A percentile compares a stretch with the other conserved stretches of the same genome.
These are phyloP conservation scores for Aphidoletes aphidimyza DNA, from an alignment of 2,888 invertebrate genomes.

Conservation along the genomic window DNA sequence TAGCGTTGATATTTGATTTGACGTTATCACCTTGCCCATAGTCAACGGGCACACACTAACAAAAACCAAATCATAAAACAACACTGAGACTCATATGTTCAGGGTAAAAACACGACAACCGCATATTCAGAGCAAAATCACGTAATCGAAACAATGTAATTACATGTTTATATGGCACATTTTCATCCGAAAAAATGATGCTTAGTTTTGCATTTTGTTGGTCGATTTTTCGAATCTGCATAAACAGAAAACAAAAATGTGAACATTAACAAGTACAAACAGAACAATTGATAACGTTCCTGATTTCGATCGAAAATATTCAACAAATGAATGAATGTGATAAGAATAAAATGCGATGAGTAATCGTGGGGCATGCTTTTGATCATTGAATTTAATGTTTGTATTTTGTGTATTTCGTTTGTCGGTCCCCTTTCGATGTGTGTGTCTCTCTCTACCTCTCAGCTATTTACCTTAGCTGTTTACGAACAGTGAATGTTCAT, in stretches of 20 bases:
- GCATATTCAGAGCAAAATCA: not conserved
- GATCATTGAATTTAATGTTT: constrained; percentile 3
- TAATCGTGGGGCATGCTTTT: not conserved
- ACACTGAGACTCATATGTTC: too few species aligned
- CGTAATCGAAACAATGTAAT: not conserved
- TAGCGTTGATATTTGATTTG: not conserved
- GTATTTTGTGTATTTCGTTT: not conserved
- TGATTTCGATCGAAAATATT: constrained; percentile 9
- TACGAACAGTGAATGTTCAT: not conserved
- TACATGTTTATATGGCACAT: not conserved
- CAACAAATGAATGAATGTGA: constrained; percentile 18
- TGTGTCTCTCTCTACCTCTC: not conserved
- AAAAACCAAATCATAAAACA: too few species aligned
- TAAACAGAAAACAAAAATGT: not conserved
- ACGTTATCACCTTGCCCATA: constrained; percentile 1
- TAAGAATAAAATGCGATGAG: constrained; percentile 27
- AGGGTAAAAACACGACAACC: too few species aligned
- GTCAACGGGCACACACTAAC: too few species aligned
- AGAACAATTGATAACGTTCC: not conserved
- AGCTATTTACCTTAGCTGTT: not conserved
- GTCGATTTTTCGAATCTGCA: too few species aligned
- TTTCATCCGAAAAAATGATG: not conserved
- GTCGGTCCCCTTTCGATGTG: not conserved
- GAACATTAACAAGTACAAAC: not conserved
- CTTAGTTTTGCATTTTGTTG: too few species aligned